Evolutionary conservation across 2,888 invertebrate species (phyloP).

Genomic region (Tillus elongatus): DNA sequence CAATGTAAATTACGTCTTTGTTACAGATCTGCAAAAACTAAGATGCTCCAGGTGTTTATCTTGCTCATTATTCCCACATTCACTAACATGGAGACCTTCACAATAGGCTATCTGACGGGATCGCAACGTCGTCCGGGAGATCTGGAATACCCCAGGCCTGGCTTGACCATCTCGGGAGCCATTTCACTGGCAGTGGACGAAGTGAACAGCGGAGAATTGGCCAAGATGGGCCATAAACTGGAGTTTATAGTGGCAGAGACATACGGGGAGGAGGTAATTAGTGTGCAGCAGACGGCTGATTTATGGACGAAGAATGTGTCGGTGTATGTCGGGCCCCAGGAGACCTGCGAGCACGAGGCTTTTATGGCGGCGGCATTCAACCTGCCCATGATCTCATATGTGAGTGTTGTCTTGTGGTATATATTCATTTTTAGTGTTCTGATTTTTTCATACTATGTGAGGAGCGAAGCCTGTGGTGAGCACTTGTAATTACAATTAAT

Average conservation of each 20-base stretch:
- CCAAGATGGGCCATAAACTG: conserved; percentile 60
- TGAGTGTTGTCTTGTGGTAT: conserved; percentile 48
- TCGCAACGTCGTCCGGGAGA: conserved; percentile 71
- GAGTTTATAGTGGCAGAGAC: conserved; percentile 82
- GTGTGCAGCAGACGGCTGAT: conserved; percentile 76
- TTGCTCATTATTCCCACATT: conserved; percentile 10
- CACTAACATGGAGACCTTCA: conserved; percentile 51
- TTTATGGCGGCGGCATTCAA: conserved; percentile 90
- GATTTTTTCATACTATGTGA: too few species aligned
- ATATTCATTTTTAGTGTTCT: background rate
- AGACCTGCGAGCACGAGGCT: conserved; percentile 87
- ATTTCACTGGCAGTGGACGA: conserved; percentile 80
- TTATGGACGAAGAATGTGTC: conserved; percentile 77
- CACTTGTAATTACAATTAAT: too few species aligned
- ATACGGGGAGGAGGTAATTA: conserved; percentile 78
- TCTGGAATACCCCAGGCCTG: conserved; percentile 70
- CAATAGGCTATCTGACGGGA: conserved; percentile 77
- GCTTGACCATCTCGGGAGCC: conserved; percentile 66
- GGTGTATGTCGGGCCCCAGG: conserved; percentile 83
- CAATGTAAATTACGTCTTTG: too few species aligned
- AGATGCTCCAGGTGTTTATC: too few species aligned
- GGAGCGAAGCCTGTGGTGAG: too few species aligned
- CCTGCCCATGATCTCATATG: conserved; percentile 92
- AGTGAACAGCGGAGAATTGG: conserved; percentile 50
- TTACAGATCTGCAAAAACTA: too few species aligned